Base-by-base conservation (phyloP, 2,888 invertebrate genomes). In the Euclidia mi region DNA sequence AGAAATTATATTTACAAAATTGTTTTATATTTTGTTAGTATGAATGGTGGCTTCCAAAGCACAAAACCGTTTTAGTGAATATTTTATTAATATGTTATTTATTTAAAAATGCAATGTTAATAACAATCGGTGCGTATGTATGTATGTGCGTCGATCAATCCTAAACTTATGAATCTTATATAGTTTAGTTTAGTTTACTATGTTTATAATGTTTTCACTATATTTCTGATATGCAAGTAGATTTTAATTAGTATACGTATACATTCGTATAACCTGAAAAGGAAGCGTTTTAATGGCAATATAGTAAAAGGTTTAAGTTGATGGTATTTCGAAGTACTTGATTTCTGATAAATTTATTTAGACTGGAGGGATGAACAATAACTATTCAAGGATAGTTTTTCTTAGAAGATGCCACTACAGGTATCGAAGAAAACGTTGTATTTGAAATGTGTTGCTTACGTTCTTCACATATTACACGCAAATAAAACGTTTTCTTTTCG, bases 171-270 rank as follows among this genome's bases (percentile, higher is more conserved):
- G 46, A 63, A 56, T 50, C 43, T 45, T 42, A 6, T 20, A 25
- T 41, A 41, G 31, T 50, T 43, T 62, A 12, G 38, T 20, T 50
- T 43, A 53, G 17, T 59, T 56, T 56, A 56, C 53, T 49, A 37
- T 63, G 59, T 59, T 67, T 68, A 56, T 49, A 51, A 66, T 51
- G 20, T 50, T 49, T 59, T 63, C 38, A 31, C 35, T 6, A 32
- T 9, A 43, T 44, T 37, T 11, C 65, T 58, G 65, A 56, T 65
- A 53, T 69, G 62, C 65, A 51, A 73, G 60, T 49, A 44, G n/a
- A n/a, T 45, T 25, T n/a, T 25, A 25, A 25, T 25, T 1, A 7
- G 7, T 25, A 3, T 6, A 25, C 20, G 4, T 25, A 3, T 25
- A 25, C 7, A 7, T 7, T n/a, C n/a, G n/a, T n/a, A n/a, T n/a